Conservation (phyloP, 1,140 invertebrate species). For the Drosophila kikkawai region DNA sequence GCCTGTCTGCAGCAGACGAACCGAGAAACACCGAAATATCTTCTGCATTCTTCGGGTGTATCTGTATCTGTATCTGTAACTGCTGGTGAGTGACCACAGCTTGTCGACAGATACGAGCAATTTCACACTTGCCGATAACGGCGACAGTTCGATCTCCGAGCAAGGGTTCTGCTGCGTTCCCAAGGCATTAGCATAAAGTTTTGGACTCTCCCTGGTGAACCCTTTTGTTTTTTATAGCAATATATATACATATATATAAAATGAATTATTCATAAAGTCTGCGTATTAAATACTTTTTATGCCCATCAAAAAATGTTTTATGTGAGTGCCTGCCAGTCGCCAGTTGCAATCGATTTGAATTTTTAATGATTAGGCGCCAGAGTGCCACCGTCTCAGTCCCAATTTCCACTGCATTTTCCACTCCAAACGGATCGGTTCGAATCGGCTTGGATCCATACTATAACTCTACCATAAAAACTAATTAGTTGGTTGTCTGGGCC, state of each 20-base stretch:
- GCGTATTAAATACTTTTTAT: slow-evolving; percentile 78
- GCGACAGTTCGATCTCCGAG: slow-evolving; percentile 41
- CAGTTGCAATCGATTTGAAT: slow-evolving; percentile 78
- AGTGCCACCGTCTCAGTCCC: slow-evolving; percentile 59
- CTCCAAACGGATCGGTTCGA: neutral
- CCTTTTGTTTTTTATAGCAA: slow-evolving; percentile 19
- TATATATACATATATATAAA: slow-evolving; percentile 35
- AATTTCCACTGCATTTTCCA: slow-evolving; percentile 10
- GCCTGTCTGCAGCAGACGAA: slow-evolving; percentile 67
- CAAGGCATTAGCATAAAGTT: slow-evolving; percentile 73
- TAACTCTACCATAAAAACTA: slow-evolving; percentile 69
- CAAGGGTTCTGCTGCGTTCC: slow-evolving; percentile 6
- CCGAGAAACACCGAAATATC: slow-evolving; percentile 32
- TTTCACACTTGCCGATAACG: slow-evolving; percentile 80
- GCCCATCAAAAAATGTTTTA: slow-evolving; percentile 81
- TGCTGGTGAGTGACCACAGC: slow-evolving; percentile 69
- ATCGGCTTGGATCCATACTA: neutral
- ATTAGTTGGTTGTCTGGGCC: slow-evolving; percentile 72
- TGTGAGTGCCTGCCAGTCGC: slow-evolving; percentile 43
- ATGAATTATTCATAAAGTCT: slow-evolving; percentile 77
- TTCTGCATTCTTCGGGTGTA: slow-evolving; percentile 32
- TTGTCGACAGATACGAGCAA: slow-evolving; percentile 84
- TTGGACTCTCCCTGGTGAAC: slow-evolving; percentile 47
- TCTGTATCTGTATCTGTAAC: slow-evolving; percentile 51
- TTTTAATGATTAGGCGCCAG: slow-evolving; percentile 84